Percentiles rank a stretch among this genome's conserved stretches.
These are phyloP conservation scores for Pempheris klunzingeri DNA, from an alignment of 2,797 vertebrate species.

Conservation along the genomic window DNA sequence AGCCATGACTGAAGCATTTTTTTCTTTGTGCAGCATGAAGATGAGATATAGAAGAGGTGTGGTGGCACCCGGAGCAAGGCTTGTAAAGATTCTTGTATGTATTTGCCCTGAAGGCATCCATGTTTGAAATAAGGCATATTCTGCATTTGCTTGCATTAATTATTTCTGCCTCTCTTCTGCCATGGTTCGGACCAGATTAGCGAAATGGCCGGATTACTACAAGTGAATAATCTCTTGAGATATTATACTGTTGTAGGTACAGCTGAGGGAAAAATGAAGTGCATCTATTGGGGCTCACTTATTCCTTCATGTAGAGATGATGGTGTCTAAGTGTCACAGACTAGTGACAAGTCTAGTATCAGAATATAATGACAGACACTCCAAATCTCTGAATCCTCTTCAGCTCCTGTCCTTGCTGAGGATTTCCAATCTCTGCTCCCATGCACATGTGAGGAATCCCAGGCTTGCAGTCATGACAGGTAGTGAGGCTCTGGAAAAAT, in stretches of 20 bases:
- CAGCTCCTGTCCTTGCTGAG: conserved; percentile 48
- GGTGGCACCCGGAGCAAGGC: conserved; percentile 19
- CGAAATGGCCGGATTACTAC: conserved; percentile 21
- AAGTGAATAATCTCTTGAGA: conserved; percentile 36
- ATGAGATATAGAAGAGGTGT: conserved; percentile 54
- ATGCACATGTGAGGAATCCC: conserved; percentile 69
- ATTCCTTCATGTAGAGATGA: conserved; percentile 49
- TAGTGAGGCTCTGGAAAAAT: conserved; percentile 70
- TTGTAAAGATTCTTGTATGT: conserved; percentile 44
- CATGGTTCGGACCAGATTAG: conserved; percentile 14
- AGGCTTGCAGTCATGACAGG: conserved; percentile 70
- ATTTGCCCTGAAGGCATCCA: conserved; percentile 55
- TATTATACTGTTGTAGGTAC: conserved; percentile 15
- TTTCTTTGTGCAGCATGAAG: conserved; percentile 53
- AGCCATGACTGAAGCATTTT: conserved; percentile 47
- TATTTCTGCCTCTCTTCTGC: conserved; percentile 55
- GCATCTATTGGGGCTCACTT: conserved; percentile 37
- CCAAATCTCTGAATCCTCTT: conserved; percentile 64
- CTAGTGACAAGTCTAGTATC: conserved; percentile 44
- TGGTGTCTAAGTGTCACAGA: conserved; percentile 62
- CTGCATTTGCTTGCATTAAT: conserved; percentile 60
- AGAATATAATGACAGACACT: conserved; percentile 54
- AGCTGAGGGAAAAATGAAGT: conserved; percentile 20
- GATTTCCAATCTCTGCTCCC: conserved; percentile 71
- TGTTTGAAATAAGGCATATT: conserved; percentile 64